Conservation (phyloP, 2,113 vertebrate genomes). For the Nyctereutes procyonoides region DNA sequence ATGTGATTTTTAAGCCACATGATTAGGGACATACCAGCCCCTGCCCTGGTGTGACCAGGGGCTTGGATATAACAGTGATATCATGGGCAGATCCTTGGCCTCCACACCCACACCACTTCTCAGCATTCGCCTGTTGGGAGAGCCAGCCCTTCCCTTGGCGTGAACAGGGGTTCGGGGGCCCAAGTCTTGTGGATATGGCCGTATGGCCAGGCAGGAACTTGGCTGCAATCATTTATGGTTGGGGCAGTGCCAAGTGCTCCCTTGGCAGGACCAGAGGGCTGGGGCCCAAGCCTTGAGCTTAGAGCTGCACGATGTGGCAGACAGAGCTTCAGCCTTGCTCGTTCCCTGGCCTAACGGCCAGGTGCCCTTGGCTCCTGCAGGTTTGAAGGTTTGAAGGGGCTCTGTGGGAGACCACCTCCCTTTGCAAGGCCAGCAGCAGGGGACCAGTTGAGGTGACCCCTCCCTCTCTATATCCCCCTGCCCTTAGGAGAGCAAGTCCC, state of each 20-base stretch:
- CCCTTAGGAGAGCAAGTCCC: neutral
- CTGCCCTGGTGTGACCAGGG: neutral
- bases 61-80: neutral
- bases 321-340: neutral
- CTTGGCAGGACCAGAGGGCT: rapidly evolving
- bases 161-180: neutral
- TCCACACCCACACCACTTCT: neutral
- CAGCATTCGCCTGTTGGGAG: neutral
- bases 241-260: neutral
- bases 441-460: neutral
- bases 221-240: neutral
- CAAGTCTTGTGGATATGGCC: neutral
- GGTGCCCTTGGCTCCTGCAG: neutral
- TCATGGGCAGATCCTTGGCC: neutral
- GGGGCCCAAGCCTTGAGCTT: no score
- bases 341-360: no score
- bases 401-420: neutral
- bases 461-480: neutral
- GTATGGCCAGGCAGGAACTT: neutral
- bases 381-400: neutral
- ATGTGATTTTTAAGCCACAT: neutral
- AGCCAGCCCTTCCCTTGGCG: neutral
- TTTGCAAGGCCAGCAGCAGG: neutral
- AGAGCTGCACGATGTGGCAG: rapidly evolving
- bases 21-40: neutral